phyloP scores from a whole-genome alignment of 2,113 vertebrate species.

The Galeopterus variegatus region DNA sequence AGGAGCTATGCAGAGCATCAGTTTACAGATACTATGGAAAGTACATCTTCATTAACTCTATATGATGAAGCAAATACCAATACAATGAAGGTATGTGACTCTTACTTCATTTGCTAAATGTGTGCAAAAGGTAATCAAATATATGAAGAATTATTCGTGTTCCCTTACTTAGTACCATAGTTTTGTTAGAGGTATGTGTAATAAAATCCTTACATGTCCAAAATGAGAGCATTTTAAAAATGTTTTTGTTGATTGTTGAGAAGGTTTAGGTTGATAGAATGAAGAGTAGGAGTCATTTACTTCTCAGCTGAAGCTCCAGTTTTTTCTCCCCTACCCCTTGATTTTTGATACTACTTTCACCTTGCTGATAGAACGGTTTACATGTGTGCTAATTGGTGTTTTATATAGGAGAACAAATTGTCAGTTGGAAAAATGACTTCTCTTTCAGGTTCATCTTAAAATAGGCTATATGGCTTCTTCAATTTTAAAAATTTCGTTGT shows the following conservation, averaged over 20 bases:
- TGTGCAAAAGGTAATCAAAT: conserved; percentile 9
- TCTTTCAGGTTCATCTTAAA: conserved; percentile 61
- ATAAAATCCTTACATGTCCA: conserved; percentile 35
- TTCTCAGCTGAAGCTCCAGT: not conserved
- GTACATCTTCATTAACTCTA: conserved; percentile 86
- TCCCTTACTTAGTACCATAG: conserved; percentile 41
- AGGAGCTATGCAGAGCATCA: conserved; percentile 82
- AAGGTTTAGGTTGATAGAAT: conserved; percentile 59
- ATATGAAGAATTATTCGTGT: not conserved
- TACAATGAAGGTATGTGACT: conserved; percentile 89
- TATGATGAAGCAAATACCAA: conserved; percentile 87
- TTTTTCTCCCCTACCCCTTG: conserved; percentile 13
- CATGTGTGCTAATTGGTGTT: conserved; percentile 43
- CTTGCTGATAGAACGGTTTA: not conserved
- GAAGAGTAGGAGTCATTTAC: not conserved
- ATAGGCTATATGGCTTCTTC: conserved; percentile 44
- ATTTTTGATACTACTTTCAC: conserved; percentile 44
- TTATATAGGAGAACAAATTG: conserved; percentile 31
- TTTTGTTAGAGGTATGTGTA: conserved; percentile 49
- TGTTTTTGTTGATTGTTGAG: conserved; percentile 64
- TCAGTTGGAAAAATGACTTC: conserved; percentile 35
- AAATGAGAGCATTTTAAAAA: conserved; percentile 65
- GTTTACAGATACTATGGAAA: conserved; percentile 89
- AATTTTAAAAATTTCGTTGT: conserved; percentile 36
- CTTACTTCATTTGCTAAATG: not conserved